Percentiles rank a stretch among this genome's conserved stretches.
Conservation (phyloP, 2,797 vertebrate species). For the Tokudaia muenninki region DNA sequence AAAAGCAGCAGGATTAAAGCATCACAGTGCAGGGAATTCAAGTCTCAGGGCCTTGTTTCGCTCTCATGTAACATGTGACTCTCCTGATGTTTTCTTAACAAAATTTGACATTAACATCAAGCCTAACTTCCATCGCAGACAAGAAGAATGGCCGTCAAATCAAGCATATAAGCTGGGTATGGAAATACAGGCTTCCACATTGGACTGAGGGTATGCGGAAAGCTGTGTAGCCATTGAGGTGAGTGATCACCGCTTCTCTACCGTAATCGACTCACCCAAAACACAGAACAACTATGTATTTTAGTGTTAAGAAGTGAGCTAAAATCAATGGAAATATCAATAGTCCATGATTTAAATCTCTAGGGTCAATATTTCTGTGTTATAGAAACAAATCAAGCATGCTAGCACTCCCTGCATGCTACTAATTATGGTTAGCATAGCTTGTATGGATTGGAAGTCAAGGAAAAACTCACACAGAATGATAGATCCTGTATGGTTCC, state of each 20-base stretch:
- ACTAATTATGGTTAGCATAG: background rate
- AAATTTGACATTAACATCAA: slow-evolving; percentile 4
- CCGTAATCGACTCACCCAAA: background rate
- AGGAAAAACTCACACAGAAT: background rate
- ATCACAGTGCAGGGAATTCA: background rate
- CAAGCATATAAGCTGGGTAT: background rate
- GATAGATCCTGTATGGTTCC: background rate
- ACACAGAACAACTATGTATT: background rate
- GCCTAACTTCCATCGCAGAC: background rate
- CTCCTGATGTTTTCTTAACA: slow-evolving; percentile 27
- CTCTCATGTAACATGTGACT: background rate
- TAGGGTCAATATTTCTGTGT: background rate
- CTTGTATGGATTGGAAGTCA: background rate
- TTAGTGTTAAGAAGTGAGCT: slow-evolving; percentile 12
- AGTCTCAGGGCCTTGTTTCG: background rate
- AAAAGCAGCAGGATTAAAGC: background rate
- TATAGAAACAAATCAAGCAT: slow-evolving; percentile 40
- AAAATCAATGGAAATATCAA: slow-evolving; percentile 46
- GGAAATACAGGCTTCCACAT: background rate
- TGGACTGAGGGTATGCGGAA: background rate
- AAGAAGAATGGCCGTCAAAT: background rate
- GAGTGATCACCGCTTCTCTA: background rate
- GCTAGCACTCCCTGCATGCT: background rate
- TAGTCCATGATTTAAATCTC: background rate
- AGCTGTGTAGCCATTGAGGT: background rate